Percentiles rank a stretch among this genome's conserved stretches.
Evolutionary conservation across 2,888 invertebrate genomes (phyloP).

Genomic region (Cheilosia urbana): DNA sequence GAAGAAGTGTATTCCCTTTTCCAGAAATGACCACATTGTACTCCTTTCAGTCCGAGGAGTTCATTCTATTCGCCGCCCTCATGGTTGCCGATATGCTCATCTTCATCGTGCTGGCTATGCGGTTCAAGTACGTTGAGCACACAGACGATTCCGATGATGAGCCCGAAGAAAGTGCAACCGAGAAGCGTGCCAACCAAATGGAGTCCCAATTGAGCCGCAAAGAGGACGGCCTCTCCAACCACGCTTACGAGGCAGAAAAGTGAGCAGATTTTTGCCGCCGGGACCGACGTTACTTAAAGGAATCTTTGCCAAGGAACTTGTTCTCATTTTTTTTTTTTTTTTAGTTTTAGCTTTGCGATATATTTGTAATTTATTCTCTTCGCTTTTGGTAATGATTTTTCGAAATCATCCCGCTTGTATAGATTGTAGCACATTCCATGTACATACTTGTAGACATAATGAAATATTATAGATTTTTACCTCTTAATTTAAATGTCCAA

Average conservation of each 20-base stretch:
- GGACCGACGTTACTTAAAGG: conserved; percentile 50
- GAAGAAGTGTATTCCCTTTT: neutral
- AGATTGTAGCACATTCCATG: conserved; percentile 23
- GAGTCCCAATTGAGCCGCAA: conserved; percentile 20
- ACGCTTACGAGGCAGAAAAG: conserved; percentile 21
- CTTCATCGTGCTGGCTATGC: conserved; percentile 91
- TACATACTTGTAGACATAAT: conserved; percentile 60
- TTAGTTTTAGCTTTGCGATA: neutral
- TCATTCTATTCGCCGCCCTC: conserved; percentile 93
- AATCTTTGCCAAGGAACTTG: conserved; percentile 1
- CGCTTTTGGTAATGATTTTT: conserved; percentile 3
- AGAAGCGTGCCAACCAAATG: conserved; percentile 18
- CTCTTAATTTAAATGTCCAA: conserved; percentile 42
- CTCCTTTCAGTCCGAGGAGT: conserved; percentile 90
- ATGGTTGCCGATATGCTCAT: conserved; percentile 93
- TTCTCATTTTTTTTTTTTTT: conserved; percentile 26
- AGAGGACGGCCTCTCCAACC: conserved; percentile 40
- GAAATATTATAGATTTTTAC: conserved; percentile 44
- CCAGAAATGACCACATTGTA: neutral
- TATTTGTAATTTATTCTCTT: conserved; percentile 9
- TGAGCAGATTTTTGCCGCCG: conserved; percentile 7
- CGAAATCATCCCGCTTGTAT: neutral
- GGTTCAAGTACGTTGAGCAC: conserved; percentile 88
- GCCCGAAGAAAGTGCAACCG: conserved; percentile 5
- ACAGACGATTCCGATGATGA: conserved; percentile 55